Evolutionary conservation across 2,888 invertebrate species (phyloP).

Genomic region (Eurytoma californica): DNA sequence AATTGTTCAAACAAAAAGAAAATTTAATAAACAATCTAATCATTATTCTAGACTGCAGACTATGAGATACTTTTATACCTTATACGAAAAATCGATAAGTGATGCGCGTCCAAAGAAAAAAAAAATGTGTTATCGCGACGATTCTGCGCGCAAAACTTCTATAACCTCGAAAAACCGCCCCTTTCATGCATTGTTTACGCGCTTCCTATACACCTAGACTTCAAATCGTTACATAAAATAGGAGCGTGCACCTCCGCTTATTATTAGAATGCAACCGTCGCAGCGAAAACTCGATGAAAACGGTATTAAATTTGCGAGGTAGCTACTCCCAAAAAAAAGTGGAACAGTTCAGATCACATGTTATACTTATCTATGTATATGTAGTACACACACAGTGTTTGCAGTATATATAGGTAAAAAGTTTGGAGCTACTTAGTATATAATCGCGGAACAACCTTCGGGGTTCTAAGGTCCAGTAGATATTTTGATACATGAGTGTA

Average conservation of each 20-base stretch:
- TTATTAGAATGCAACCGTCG: constrained; percentile 21
- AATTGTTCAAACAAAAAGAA: constrained; percentile 33
- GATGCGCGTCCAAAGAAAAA: background rate
- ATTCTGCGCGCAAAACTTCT: constrained; percentile 27
- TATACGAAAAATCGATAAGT: background rate
- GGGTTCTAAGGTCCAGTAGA: too few relatives aligned
- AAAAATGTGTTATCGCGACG: background rate
- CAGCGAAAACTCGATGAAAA: constrained; percentile 3
- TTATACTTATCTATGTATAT: too few relatives aligned
- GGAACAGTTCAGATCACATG: background rate
- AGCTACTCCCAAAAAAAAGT: background rate
- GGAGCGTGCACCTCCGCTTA: background rate
- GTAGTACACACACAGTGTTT: too few relatives aligned
- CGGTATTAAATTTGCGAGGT: background rate
- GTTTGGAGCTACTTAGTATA: too few relatives aligned
- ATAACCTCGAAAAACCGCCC: constrained; percentile 38
- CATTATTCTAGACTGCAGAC: constrained; percentile 1
- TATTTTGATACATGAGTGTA: too few relatives aligned
- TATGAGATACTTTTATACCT: background rate
- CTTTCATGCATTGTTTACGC: background rate
- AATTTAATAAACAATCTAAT: constrained; percentile 28
- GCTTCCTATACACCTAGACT: too few relatives aligned
- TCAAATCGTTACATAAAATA: constrained; percentile 27
- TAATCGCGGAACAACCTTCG: too few relatives aligned
- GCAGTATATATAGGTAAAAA: too few relatives aligned